phyloP scores from a whole-genome alignment of 2,888 invertebrate genomes.

The Dexiosoma caninum region DNA sequence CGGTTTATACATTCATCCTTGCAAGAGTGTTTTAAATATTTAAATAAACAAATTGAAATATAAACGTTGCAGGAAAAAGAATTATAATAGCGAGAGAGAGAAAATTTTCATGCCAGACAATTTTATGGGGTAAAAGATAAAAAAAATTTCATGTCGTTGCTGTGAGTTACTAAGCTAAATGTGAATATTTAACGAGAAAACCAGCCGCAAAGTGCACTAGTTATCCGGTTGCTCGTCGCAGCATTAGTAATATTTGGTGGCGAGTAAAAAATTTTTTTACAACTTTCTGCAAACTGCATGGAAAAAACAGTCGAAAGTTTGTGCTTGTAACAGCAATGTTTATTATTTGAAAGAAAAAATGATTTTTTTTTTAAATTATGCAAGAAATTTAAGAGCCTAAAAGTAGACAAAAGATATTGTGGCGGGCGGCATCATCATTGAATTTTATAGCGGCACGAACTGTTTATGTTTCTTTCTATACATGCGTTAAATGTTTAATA shows the following conservation, averaged over 20 bases:
- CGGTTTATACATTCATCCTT: conserved; percentile 16
- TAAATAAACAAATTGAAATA: conserved; percentile 76
- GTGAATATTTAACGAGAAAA: conserved; percentile 59
- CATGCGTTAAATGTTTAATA: conserved; percentile 3
- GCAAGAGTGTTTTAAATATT: conserved; percentile 69
- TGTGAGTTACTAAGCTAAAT: conserved; percentile 44
- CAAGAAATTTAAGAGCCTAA: conserved; percentile 6
- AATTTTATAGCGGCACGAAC: conserved; percentile 46
- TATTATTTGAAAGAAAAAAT: background rate
- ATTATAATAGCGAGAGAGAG: background rate
- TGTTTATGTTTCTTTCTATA: conserved; percentile 39
- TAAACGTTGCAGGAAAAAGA: conserved; percentile 57
- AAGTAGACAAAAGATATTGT: conserved; percentile 22
- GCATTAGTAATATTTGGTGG: background rate
- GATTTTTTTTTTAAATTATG: conserved; percentile 16
- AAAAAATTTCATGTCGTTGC: conserved; percentile 33
- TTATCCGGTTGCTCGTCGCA: background rate
- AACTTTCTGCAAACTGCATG: conserved; percentile 7
- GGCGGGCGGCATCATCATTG: conserved; percentile 21
- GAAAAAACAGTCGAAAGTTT: background rate
- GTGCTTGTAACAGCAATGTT: background rate
- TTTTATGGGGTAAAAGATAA: conserved; percentile 35
- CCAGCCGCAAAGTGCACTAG: background rate
- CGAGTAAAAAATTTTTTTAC: background rate
- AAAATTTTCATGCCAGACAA: conserved; percentile 40